Base-by-base conservation (phyloP, 2,888 invertebrate species). In the Tetragonisca angustula region DNA sequence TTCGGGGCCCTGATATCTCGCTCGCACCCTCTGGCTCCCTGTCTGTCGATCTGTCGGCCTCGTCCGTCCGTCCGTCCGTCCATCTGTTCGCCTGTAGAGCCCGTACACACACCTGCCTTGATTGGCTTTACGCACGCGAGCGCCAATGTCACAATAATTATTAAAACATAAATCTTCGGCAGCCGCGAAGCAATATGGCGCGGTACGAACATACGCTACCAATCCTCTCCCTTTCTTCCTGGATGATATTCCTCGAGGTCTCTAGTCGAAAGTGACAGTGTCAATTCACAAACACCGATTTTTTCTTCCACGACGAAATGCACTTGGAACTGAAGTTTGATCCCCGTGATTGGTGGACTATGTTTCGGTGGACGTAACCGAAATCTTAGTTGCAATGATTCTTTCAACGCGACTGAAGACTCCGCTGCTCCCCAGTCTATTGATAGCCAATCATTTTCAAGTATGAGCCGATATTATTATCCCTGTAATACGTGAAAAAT, bases 71-170 rank as follows among this genome's bases (percentile, higher is more conserved):
- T 87, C 83, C 84, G 64, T 71, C 81, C 76, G 27, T 27, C 27
- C 27, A n/a, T n/a, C n/a, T n/a, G n/a, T n/a, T n/a, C n/a, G 61
- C 69, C 59, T 69, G 83, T 74, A 68, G 71, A 65, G 69, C 75
- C 27, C 83, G 77, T 80, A 83, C 88, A 83, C 90, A 88, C 90
- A 88, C 88, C 85, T 88, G 90, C 86, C 84, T 86, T 83, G 89
- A 90, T 90, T 88, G 87, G 83, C 69, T 70, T 77, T 81, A 87
- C 83, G 87, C 88, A 89, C 87, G 84, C 90, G 90, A 85, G 87
- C 88, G 81, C 87, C 87, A 87, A 88, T 91, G 93, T 92, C 93
- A 92, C 91, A 91, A 92, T 92, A 91, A 92, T 92, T 92, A 92
- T 91, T 91, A 91, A 92, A 90, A 91, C 92, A 88, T 91, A 90